Percentiles rank a stretch among this genome's conserved stretches.
These are phyloP conservation scores for Salvelinus sp. DNA, from an alignment of 2,113 vertebrate genomes.

Conservation along the genomic window DNA sequence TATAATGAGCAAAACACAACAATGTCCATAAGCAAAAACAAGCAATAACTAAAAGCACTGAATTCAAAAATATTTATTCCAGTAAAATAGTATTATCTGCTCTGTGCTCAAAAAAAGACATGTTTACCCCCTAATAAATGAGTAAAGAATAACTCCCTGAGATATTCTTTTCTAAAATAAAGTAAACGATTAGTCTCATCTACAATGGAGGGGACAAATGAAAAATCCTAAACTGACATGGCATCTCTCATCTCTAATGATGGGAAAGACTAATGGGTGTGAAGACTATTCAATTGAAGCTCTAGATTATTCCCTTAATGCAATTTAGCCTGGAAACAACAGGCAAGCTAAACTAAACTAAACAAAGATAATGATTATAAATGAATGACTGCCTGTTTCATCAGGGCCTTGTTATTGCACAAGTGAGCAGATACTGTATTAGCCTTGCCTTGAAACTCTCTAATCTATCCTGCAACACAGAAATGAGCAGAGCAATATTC, in stretches of 20 bases:
- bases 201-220: conserved; percentile 46
- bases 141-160: background rate
- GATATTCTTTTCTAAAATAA: background rate
- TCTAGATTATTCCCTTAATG: conserved; percentile 53
- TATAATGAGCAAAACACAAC: too few relatives aligned
- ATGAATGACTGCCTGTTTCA: conserved; percentile 53
- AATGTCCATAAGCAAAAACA: too few relatives aligned
- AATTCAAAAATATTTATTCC: too few relatives aligned
- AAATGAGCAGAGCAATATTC: conserved; percentile 25
- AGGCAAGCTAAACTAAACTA: conserved; percentile 42
- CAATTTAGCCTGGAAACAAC: conserved; percentile 45
- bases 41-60: too few relatives aligned
- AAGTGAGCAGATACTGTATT: conserved; percentile 36
- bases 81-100: background rate
- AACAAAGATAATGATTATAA: conserved; percentile 56
- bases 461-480: conserved; percentile 18
- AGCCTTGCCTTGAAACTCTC: conserved; percentile 31
- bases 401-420: conserved; percentile 41
- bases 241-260: conserved; percentile 51
- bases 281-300: conserved; percentile 50
- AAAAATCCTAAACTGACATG: conserved; percentile 48
- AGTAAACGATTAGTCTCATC: conserved; percentile 37
- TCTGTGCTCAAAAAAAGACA: background rate
- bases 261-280: conserved; percentile 49
- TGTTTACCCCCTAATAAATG: background rate